phyloP scores from a whole-genome alignment of 2,888 invertebrate species.

The Terebella lapidaria region DNA sequence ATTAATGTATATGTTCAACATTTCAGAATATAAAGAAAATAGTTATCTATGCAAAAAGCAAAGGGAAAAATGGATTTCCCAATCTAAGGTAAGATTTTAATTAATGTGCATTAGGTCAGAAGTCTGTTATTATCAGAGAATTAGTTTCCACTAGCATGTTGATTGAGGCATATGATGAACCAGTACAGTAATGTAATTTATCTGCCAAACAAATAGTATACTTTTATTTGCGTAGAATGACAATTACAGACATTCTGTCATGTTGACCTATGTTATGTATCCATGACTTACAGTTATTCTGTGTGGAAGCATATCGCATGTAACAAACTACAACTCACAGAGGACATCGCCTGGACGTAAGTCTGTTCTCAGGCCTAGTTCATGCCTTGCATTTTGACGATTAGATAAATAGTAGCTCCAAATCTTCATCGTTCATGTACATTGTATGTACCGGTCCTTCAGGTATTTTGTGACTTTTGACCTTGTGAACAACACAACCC shows the following conservation, averaged over 20 bases:
- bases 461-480: constrained; percentile 47
- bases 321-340: constrained; percentile 51
- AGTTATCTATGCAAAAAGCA: constrained; percentile 52
- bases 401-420: background rate
- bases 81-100: constrained; percentile 49
- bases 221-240: too few species aligned
- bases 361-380: too few species aligned
- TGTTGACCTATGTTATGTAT: too few species aligned
- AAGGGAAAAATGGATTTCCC: constrained; percentile 48
- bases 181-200: background rate
- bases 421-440: too few species aligned
- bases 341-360: constrained; percentile 54
- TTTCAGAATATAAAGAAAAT: constrained; percentile 52
- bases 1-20: background rate
- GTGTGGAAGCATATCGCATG: constrained; percentile 54
- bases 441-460: too few species aligned
- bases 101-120: too few species aligned
- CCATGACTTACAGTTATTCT: constrained; percentile 41
- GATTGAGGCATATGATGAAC: too few species aligned
- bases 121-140: too few species aligned
- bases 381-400: background rate
- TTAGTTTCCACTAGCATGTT: too few species aligned
- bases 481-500: constrained; percentile 34
- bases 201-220: too few species aligned
- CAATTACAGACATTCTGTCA: too few species aligned